Base-by-base conservation (phyloP, 2,113 vertebrate genomes). In the Chaetodon trifascialis region DNA sequence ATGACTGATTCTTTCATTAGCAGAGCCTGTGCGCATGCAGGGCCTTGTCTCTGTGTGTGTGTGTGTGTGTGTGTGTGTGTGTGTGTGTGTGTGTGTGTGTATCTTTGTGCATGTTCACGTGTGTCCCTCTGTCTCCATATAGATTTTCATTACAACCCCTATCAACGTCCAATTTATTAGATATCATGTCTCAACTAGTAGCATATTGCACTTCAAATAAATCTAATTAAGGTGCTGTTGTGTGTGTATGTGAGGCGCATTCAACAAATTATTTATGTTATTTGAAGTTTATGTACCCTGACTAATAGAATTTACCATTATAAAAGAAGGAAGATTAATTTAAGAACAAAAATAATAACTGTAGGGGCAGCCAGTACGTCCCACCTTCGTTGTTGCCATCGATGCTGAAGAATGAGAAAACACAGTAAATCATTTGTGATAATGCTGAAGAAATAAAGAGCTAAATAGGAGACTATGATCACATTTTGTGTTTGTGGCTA, bases 1-100 rank as follows among this genome's bases (percentile, higher is more conserved):
- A 88, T 81, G 85, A 88, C 65, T 54, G 85, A 91, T 91, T 80
- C 30, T 54, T 87, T 82, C 83, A 92, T 90, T 86, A 89, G 60
- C n/a, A 54, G 7, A 34, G 59, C 38, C 46, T 30, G 30, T 66
- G 65, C 56, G 79, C 58, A 51, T 46, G 38, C 69, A 42, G 56
- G 11, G 54, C 72, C 55, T 11, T 55, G n/a, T 76, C 4, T 46
- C 2, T 30, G 3, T 30, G 30, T 30, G 30, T 30, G 30, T 30
- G 30, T 30, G 11, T 46, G 7, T 47, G 62, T 56, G 34, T 2
- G 0, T 46, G 62, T 47, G 30, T 30, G 3, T 30, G 30, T 30
- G 30, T 30, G 30, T 30, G 30, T 30, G 11, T 46, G 7, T 47
- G 62, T 56, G 34, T 2, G 0, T 46, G 62, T 47, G 69, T 23